phyloP scores from a whole-genome alignment of 2,113 vertebrate genomes.

The Naja naja region DNA sequence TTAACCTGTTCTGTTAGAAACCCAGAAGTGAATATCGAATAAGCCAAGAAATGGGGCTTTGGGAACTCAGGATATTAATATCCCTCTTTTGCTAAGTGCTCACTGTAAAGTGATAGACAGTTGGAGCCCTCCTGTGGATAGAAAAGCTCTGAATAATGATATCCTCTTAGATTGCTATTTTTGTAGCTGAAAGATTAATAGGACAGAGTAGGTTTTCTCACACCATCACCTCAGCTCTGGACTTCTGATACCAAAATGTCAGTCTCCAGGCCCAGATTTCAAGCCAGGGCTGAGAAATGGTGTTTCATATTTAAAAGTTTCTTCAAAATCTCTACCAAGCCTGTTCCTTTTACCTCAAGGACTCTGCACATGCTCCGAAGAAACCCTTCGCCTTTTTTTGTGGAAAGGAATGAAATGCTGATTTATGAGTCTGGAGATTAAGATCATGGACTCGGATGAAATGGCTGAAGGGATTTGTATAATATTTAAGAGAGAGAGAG shows the following conservation, averaged over 20 bases:
- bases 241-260: not conserved
- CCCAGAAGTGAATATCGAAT: not conserved
- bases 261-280: not conserved
- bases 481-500: not conserved
- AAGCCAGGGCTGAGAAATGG: not conserved
- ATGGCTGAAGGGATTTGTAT: not conserved
- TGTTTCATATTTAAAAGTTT: not conserved
- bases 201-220: not conserved
- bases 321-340: not conserved
- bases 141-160: conserved; percentile 21
- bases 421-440: not conserved
- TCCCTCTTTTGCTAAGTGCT: not conserved
- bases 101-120: conserved; percentile 7
- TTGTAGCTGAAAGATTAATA: conserved; percentile 28
- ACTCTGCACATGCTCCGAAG: not conserved
- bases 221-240: too few relatives aligned
- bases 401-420: not conserved
- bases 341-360: not conserved
- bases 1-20: not conserved
- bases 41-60: not conserved
- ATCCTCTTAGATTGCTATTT: conserved; percentile 36
- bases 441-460: not conserved
- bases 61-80: conserved; percentile 5
- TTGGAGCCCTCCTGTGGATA: conserved; percentile 4
- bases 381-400: too few relatives aligned